A percentile compares a stretch with the other conserved stretches of the same genome.
phyloP scores from a whole-genome alignment of 2,113 vertebrate genomes.

The Gavialis gangeticus region DNA sequence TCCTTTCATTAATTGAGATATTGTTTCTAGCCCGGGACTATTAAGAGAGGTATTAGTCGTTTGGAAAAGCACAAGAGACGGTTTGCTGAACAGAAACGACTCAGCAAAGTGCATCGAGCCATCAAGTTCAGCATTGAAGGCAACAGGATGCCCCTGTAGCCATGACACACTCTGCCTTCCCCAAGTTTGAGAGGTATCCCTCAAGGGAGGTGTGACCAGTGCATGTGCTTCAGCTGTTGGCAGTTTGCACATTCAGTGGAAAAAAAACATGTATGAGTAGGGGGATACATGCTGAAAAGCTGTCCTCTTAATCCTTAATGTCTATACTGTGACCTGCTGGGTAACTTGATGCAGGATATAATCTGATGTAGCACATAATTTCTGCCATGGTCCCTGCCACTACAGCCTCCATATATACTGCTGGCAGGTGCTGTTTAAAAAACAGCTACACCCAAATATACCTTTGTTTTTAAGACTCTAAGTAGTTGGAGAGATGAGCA shows the following conservation, averaged over 20 bases:
- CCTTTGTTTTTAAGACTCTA: not conserved
- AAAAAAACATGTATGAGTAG: slow-evolving; percentile 13
- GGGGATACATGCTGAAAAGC: slow-evolving; percentile 22
- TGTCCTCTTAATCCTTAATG: not conserved
- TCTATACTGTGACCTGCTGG: slow-evolving; percentile 51
- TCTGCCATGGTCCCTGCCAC: not conserved
- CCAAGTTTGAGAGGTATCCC: slow-evolving; percentile 79
- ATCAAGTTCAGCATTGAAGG: slow-evolving; percentile 98
- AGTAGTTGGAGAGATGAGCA: not conserved
- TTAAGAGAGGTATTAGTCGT: slow-evolving; percentile 89
- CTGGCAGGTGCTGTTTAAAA: not conserved
- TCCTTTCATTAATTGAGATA: slow-evolving; percentile 78
- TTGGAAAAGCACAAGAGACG: slow-evolving; percentile 98
- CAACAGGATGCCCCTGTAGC: slow-evolving; percentile 94
- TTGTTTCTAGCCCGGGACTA: slow-evolving; percentile 85
- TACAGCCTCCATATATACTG: not conserved
- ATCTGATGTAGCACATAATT: not conserved
- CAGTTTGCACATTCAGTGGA: slow-evolving; percentile 52
- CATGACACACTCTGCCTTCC: slow-evolving; percentile 67
- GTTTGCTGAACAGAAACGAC: slow-evolving; percentile 90
- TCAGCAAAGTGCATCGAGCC: slow-evolving; percentile 86
- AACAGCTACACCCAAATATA: not conserved
- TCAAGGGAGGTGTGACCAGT: slow-evolving; percentile 74
- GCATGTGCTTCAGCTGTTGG: slow-evolving; percentile 74
- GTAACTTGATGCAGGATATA: slow-evolving; percentile 37